Percentiles rank a stretch among this genome's conserved stretches.
Conservation (phyloP, 2,888 invertebrate genomes). For the Drosophila mulleri region DNA sequence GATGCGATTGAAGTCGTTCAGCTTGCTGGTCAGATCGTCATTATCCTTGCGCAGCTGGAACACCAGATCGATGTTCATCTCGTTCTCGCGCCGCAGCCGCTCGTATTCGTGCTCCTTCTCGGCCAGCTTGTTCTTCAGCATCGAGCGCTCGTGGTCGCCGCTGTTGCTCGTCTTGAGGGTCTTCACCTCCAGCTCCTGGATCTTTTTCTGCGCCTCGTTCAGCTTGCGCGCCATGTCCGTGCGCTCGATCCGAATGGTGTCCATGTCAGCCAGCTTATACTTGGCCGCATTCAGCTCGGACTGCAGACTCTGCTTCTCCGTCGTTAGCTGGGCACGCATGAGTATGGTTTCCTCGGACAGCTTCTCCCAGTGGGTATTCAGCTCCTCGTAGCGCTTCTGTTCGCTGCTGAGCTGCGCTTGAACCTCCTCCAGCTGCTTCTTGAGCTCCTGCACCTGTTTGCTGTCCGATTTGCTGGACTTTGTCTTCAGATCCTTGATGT, state of each 20-base stretch:
- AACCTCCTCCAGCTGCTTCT: conserved; percentile 86
- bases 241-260: conserved; percentile 81
- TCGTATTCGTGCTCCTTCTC: conserved; percentile 91
- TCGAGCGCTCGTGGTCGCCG: conserved; percentile 88
- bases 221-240: conserved; percentile 80
- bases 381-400: conserved; percentile 91
- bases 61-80: conserved; percentile 89
- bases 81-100: conserved; percentile 89
- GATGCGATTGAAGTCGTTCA: conserved; percentile 94
- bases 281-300: conserved; percentile 82
- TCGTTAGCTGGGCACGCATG: conserved; percentile 92
- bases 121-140: conserved; percentile 89
- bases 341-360: conserved; percentile 94
- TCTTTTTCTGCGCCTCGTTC: conserved; percentile 80
- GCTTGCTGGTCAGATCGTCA: conserved; percentile 91
- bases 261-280: conserved; percentile 79
- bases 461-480: conserved; percentile 88
- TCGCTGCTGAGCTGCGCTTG: conserved; percentile 89
- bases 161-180: conserved; percentile 74
- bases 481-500: conserved; percentile 90
- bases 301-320: conserved; percentile 92
- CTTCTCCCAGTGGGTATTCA: conserved; percentile 93
- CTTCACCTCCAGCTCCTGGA: conserved; percentile 82
- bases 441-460: conserved; percentile 88
- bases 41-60: conserved; percentile 90